Evolutionary conservation across 2,888 invertebrate genomes (phyloP).

Genomic region (Eupithecia inturbata): DNA sequence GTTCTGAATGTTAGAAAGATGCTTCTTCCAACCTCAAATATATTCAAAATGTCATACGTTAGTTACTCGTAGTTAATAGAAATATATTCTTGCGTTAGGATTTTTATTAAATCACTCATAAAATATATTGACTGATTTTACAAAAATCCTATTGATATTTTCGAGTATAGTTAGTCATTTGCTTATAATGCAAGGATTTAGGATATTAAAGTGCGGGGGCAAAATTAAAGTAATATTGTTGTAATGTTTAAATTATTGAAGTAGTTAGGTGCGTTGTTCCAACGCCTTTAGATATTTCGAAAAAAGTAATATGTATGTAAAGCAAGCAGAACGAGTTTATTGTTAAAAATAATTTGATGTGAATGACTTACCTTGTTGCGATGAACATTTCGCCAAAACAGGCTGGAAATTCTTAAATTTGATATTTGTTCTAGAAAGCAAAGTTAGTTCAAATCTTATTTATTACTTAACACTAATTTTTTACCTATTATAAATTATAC

Average conservation of each 20-base stretch:
- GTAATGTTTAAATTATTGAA: not conserved
- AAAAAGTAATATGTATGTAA: not conserved
- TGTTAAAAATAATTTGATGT: not conserved
- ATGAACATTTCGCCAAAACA: not conserved
- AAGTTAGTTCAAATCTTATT: not conserved
- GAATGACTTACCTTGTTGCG: not conserved
- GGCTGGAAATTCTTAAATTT: constrained; percentile 1
- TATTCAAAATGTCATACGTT: not conserved
- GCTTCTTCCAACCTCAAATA: not conserved
- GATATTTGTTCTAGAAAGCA: not conserved
- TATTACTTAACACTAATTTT: not conserved
- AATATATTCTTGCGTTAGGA: not conserved
- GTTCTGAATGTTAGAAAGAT: not conserved
- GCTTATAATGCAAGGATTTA: constrained; percentile 6
- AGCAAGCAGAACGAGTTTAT: not conserved
- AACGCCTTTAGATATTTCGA: constrained; percentile 10
- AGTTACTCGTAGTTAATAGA: not conserved
- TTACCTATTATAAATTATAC: not conserved
- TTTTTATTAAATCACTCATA: not conserved
- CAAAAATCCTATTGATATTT: constrained; percentile 1
- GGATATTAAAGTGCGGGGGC: constrained; percentile 5
- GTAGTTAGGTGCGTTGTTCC: constrained; percentile 8
- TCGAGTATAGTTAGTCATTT: not conserved
- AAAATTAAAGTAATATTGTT: not conserved
- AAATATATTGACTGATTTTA: no score